A percentile compares a stretch with the other conserved stretches of the same genome.
Evolutionary conservation across 2,113 vertebrate species (phyloP).

Genomic region (Actinemys pallida): DNA sequence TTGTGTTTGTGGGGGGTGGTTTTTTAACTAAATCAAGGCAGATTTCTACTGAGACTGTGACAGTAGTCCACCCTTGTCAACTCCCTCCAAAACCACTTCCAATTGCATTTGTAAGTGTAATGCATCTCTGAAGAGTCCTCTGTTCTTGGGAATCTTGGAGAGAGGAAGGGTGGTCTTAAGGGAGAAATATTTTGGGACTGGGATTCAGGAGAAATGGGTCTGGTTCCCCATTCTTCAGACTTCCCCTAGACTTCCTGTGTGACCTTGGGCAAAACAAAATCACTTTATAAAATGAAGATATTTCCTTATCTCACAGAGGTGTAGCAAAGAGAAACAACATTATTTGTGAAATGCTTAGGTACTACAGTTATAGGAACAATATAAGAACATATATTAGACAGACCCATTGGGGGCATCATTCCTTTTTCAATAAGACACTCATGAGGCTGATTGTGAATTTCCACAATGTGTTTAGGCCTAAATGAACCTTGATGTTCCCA

Average conservation of each 20-base stretch:
- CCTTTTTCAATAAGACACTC: no score
- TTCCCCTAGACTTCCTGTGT: no score
- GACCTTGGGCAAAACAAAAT: background rate
- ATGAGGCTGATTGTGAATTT: background rate
- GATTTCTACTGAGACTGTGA: background rate
- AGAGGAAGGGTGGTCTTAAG: background rate
- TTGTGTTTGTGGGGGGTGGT: background rate
- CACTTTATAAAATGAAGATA: background rate
- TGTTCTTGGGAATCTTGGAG: background rate
- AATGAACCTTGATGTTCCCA: background rate
- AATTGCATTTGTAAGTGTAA: background rate
- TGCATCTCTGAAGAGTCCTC: background rate
- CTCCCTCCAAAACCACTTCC: background rate
- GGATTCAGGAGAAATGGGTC: background rate
- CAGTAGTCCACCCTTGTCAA: background rate
- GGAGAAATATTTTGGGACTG: background rate
- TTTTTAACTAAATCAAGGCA: background rate
- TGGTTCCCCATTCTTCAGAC: no score
- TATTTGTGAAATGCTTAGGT: background rate
- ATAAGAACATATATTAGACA: background rate
- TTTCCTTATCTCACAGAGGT: background rate
- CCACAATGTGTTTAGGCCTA: background rate
- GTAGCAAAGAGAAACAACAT: background rate
- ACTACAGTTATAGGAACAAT: background rate
- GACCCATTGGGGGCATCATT: background rate